Evolutionary conservation across 2,888 invertebrate genomes (phyloP).

Genomic region (Idaea straminata): DNA sequence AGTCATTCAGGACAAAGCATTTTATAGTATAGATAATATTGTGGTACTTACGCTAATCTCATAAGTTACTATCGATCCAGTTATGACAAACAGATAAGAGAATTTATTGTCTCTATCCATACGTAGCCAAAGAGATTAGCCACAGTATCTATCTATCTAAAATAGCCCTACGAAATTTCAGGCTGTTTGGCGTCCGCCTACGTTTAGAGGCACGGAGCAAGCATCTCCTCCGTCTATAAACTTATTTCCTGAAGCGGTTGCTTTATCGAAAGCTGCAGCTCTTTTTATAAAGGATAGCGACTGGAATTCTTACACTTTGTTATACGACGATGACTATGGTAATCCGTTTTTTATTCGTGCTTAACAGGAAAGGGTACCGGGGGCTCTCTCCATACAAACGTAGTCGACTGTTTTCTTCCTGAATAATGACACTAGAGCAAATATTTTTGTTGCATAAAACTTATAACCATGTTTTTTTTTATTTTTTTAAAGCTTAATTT

Average conservation of each 20-base stretch:
- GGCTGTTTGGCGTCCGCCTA: slow-evolving; percentile 67
- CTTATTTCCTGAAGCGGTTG: slow-evolving; percentile 86
- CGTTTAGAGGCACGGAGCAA: slow-evolving; percentile 45
- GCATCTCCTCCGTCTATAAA: slow-evolving; percentile 78
- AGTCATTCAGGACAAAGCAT: too few species aligned
- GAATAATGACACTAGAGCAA: too few species aligned
- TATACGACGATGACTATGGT: slow-evolving; percentile 90
- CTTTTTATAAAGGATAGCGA: slow-evolving; percentile 84
- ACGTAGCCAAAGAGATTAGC: slow-evolving; percentile 10
- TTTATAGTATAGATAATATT: too few species aligned
- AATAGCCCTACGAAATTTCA: slow-evolving; percentile 28
- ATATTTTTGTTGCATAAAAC: too few species aligned
- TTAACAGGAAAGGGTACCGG: too few species aligned
- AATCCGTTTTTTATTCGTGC: slow-evolving; percentile 8
- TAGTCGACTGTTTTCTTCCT: too few species aligned
- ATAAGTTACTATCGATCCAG: neutral
- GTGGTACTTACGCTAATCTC: neutral
- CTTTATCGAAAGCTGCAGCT: slow-evolving; percentile 83
- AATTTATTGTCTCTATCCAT: neutral
- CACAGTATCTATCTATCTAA: neutral
- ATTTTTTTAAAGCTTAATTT: too few species aligned
- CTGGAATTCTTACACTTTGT: slow-evolving; percentile 88
- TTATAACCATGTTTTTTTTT: too few species aligned
- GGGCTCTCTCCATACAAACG: too few species aligned
- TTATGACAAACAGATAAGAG: neutral